Base-by-base conservation (phyloP, 2,888 invertebrate species). In the Stenoptilia bipunctidactyla region DNA sequence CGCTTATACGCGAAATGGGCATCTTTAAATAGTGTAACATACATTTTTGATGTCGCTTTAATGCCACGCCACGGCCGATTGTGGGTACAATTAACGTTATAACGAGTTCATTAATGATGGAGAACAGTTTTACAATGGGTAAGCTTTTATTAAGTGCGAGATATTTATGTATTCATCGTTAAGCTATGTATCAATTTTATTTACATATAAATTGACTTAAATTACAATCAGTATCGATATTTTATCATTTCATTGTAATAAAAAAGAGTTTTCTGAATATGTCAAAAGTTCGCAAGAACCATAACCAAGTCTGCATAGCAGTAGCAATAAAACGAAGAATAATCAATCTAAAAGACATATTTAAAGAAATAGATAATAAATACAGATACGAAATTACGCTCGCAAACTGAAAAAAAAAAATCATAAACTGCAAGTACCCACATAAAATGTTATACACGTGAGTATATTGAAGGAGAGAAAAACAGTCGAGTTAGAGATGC, bases 1-100 rank as follows among this genome's bases (percentile, higher is more conserved):
- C 75, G 72, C 63, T 58, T 59, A 73, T 71, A 73, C 71, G 72
- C 74, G 66, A 71, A 61, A 55, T 62, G 72, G 65, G 72, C 71
- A 77, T 79, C 79, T 76, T 79, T 79, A 76, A 79, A 79, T 68
- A 76, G 66, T 71, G 63, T 27, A n/a, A 66, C 70, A 66, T 80
- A 73, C 72, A 77, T 77, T 77, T 79, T 79, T 80, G 66, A 76
- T 72, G 74, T 60, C 68, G 61, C 60, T 75, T 75, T 74, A 74
- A 75, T 74, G 73, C 68, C 67, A 61, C 63, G 61, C 61, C 60
- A 66, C 63, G 54, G 62, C 51, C 65, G 65, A 74, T 74, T 79
- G 74, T 64, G 67, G 72, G 61, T 59, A 73, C 73, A 73, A 77
- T 82, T 77, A 80, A 67, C 63, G 64, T 67, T 67, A 68, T 77